Evolutionary conservation across 2,888 invertebrate genomes (phyloP), one percentile per base, ranked within the genome.

Genomic region (Amphipyra tragopoginis): DNA sequence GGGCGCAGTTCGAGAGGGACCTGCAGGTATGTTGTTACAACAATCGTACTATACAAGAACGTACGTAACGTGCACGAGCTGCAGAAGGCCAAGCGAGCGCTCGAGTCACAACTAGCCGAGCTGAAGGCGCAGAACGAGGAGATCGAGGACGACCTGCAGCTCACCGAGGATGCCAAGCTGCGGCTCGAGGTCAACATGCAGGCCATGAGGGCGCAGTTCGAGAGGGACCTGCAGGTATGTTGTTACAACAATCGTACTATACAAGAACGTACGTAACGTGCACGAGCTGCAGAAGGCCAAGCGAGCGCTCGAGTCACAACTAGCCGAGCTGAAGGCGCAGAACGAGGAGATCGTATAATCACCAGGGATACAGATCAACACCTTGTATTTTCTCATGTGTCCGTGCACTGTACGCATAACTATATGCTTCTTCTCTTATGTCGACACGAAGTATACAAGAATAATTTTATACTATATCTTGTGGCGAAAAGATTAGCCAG

Each of bases 171-270:
- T 90, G 99, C 99, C 57, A 99, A 99, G 90, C 95, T 99, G 66
- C 95, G 99, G 14, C 95, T 99, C 51, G 99, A 99, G 91, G 99
- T 99, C 36, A 99, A 99, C 92, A 99, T 99, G 98, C 99, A 99
- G 92, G 99, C 99, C 0, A 94, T 99, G 90, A 96, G 98, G 68
- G 97, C 98, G 13, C 99, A 99, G 93, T 98, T 98, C 84, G 99
- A 99, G 86, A 95, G 99, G 44, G 99, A 99, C 84, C 94, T 98
- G 49, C 96, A 96, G 90, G 95, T 68, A 39, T 1, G 11, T n/a
- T 34, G 34, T n/a, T n/a, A n/a, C n/a, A n/a, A n/a, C n/a, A n/a
- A n/a, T n/a, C n/a, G n/a, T n/a, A n/a, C n/a, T n/a, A n/a, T n/a
- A n/a, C n/a, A n/a, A n/a, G n/a, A n/a, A n/a, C n/a, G n/a, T n/a